phyloP scores from a whole-genome alignment of 2,888 invertebrate genomes.

The Scaptomyza reducta region DNA sequence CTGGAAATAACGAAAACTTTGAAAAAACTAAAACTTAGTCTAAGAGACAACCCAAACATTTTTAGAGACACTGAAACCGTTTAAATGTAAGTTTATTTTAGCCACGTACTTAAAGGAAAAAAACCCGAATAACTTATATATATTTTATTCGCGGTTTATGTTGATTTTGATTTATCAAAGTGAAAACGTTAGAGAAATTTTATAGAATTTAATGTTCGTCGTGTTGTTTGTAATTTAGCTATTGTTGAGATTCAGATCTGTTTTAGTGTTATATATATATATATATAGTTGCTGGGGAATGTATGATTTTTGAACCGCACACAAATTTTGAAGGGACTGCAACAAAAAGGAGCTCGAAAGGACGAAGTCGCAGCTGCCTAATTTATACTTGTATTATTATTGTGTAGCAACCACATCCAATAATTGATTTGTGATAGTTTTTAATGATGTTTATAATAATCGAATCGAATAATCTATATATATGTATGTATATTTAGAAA shows the following conservation, averaged over 20 bases:
- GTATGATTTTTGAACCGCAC: constrained; percentile 21
- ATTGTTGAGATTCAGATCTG: constrained; percentile 10
- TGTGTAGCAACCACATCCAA: constrained; percentile 74
- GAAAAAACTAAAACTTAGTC: constrained; percentile 18
- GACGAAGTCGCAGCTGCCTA: constrained; percentile 30
- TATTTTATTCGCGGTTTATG: constrained; percentile 17
- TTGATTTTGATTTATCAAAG: constrained; percentile 7
- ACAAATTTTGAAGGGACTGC: constrained; percentile 21
- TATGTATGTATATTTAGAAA: constrained; percentile 53
- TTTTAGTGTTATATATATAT: constrained; percentile 18
- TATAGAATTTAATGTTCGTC: constrained; percentile 39
- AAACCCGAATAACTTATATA: constrained; percentile 1
- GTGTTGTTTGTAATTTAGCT: constrained; percentile 55
- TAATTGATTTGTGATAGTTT: constrained; percentile 80
- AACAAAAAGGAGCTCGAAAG: constrained; percentile 10
- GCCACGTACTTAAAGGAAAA: constrained; percentile 2
- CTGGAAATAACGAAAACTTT: no score
- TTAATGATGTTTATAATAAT: constrained; percentile 49
- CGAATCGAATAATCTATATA: no score
- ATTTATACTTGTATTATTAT: constrained; percentile 56
- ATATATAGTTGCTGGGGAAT: constrained; percentile 20
- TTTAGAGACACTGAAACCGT: constrained; percentile 40
- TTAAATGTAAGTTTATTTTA: constrained; percentile 59
- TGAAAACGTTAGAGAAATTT: constrained; percentile 27
- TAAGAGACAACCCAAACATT: constrained; percentile 47